Evolutionary conservation across 2,797 vertebrate species (phyloP).

Genomic region (Macropodus opercularis): DNA sequence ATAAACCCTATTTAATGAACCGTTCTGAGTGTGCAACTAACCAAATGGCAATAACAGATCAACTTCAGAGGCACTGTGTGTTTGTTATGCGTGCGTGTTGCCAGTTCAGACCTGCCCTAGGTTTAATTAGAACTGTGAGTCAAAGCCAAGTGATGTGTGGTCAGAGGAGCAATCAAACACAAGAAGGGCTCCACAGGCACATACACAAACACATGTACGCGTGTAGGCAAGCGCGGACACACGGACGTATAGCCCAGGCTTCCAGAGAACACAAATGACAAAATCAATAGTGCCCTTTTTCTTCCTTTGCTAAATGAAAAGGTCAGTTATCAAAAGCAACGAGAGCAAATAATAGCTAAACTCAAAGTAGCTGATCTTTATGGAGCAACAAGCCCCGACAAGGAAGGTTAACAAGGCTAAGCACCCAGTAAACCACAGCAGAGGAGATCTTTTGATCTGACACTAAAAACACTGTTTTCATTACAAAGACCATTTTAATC

Average conservation of each 20-base stretch:
- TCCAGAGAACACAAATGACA: background rate
- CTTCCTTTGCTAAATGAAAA: slow-evolving; percentile 4
- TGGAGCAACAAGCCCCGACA: slow-evolving; percentile 20
- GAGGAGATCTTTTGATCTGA: slow-evolving; percentile 57
- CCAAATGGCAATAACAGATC: slow-evolving; percentile 67
- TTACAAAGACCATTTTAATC: slow-evolving; percentile 35
- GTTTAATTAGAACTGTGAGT: slow-evolving; percentile 86
- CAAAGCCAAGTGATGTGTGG: slow-evolving; percentile 81
- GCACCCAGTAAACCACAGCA: slow-evolving; percentile 44
- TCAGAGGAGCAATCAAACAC: slow-evolving; percentile 84
- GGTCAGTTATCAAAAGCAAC: background rate
- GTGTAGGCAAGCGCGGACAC: background rate
- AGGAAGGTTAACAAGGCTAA: slow-evolving; percentile 27
- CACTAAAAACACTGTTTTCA: slow-evolving; percentile 46
- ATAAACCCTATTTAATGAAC: slow-evolving; percentile 56
- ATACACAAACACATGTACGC: background rate
- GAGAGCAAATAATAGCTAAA: slow-evolving; percentile 7
- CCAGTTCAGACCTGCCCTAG: slow-evolving; percentile 85
- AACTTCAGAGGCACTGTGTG: slow-evolving; percentile 52
- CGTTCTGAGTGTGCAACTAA: slow-evolving; percentile 43
- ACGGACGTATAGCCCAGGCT: slow-evolving; percentile 12
- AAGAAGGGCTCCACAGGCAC: slow-evolving; percentile 45
- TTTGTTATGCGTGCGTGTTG: slow-evolving; percentile 37
- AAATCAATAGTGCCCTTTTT: background rate
- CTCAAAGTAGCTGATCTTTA: slow-evolving; percentile 16